phyloP scores from a whole-genome alignment of 2,113 vertebrate genomes.

The Leucopsar rothschildi region DNA sequence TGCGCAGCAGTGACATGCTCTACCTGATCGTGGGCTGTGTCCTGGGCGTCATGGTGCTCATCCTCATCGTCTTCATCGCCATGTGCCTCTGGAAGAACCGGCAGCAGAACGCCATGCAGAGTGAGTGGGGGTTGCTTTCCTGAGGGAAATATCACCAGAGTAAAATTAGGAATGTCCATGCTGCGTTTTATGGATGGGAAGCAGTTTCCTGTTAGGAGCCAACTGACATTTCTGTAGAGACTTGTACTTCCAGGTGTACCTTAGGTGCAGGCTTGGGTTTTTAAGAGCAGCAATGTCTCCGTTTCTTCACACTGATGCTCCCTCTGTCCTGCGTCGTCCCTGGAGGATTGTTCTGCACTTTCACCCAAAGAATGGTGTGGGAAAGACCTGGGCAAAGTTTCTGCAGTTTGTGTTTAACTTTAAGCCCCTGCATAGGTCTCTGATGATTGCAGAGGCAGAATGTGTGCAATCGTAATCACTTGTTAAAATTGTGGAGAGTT shows the following conservation, averaged over 20 bases:
- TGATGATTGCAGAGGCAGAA: neutral
- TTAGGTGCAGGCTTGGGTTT: neutral
- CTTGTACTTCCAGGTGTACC: neutral
- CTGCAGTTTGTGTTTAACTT: neutral
- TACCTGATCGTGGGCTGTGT: conserved; percentile 93
- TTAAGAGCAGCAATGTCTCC: neutral
- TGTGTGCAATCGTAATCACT: neutral
- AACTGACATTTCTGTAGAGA: neutral
- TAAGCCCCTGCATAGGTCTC: neutral
- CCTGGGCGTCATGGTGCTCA: conserved; percentile 91
- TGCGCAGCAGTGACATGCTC: conserved; percentile 80
- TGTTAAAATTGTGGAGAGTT: neutral
- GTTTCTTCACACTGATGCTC: neutral
- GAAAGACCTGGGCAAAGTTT: neutral
- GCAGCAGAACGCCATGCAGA: conserved; percentile 87
- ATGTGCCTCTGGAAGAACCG: conserved; percentile 96
- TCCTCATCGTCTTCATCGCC: conserved; percentile 90
- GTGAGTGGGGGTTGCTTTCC: conserved; percentile 71
- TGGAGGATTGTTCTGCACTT: neutral
- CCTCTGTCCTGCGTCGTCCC: fast-evolving
- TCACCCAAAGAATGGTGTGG: neutral
- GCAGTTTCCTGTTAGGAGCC: neutral
- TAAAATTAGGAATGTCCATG: fast-evolving
- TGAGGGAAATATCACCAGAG: fast-evolving
- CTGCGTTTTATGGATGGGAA: neutral